Conservation (phyloP, 2,113 vertebrate genomes). For the Rhineura floridana region DNA sequence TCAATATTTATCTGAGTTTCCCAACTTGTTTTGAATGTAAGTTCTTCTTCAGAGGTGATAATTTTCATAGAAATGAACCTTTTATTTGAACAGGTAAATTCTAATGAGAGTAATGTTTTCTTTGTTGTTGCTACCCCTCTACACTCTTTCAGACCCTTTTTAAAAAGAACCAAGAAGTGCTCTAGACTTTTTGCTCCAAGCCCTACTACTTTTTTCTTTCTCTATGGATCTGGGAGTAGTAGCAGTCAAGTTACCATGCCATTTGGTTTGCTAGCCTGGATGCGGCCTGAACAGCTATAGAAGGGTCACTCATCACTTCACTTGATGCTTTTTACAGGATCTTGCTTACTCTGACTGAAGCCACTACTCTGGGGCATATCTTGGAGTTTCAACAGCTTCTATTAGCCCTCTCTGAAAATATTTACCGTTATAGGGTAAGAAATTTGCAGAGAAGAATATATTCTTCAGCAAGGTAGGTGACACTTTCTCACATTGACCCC, state of each 20-base stretch:
- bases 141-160: not conserved
- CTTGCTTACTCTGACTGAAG: not conserved
- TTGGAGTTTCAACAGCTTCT: not conserved
- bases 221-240: not conserved
- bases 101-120: not conserved
- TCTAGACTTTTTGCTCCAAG: not conserved
- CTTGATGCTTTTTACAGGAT: not conserved
- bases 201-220: not conserved
- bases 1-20: not conserved
- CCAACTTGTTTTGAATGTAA: not conserved
- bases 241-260: not conserved
- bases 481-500: not conserved
- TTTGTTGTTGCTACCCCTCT: not conserved
- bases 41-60: not conserved
- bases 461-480: too few species aligned
- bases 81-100: not conserved
- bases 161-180: not conserved
- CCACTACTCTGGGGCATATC: not conserved
- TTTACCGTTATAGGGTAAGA: not conserved
- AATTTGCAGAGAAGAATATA: not conserved
- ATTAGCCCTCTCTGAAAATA: not conserved
- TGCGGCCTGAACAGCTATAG: not conserved
- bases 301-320: not conserved
- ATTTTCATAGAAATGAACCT: not conserved
- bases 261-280: not conserved